Percentiles rank a stretch among this genome's conserved stretches.
Evolutionary conservation across 2,888 invertebrate species (phyloP).

Genomic region (Dynastes hyllus): DNA sequence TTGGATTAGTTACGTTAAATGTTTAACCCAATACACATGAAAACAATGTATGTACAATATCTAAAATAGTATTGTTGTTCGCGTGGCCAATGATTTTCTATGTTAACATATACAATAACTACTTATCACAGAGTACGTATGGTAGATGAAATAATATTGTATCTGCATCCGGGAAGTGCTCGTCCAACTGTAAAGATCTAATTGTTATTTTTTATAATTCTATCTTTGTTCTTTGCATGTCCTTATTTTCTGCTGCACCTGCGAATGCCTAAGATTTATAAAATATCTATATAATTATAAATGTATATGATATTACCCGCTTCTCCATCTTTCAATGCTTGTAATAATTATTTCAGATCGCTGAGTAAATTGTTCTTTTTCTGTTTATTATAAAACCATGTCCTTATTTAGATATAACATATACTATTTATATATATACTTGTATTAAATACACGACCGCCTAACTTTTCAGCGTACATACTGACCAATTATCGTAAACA

Average conservation of each 20-base stretch:
- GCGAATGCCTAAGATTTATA: slow-evolving; percentile 41
- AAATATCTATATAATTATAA: slow-evolving; percentile 37
- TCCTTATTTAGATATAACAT: not conserved
- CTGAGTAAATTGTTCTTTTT: slow-evolving; percentile 9
- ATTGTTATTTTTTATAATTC: slow-evolving; percentile 50
- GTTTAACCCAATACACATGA: too few relatives aligned
- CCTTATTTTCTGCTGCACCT: slow-evolving; percentile 36
- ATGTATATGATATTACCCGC: slow-evolving; percentile 41
- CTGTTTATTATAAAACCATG: not conserved
- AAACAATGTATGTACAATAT: too few relatives aligned
- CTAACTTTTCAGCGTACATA: too few relatives aligned
- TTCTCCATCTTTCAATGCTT: slow-evolving; percentile 24
- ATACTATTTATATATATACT: not conserved
- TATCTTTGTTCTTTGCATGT: slow-evolving; percentile 13
- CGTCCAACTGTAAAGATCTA: slow-evolving; percentile 65
- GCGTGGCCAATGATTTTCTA: too few relatives aligned
- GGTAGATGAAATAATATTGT: slow-evolving; percentile 62
- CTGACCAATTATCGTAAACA: too few relatives aligned
- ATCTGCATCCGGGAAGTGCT: slow-evolving; percentile 65
- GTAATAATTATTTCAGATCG: slow-evolving; percentile 37
- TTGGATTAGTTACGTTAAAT: too few relatives aligned
- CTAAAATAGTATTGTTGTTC: too few relatives aligned
- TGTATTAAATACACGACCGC: too few relatives aligned
- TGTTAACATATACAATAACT: slow-evolving; percentile 17
- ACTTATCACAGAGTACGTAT: not conserved